These are phyloP conservation scores for Cyanoramphus novaezelandiae DNA, from an alignment of 2,113 vertebrate species.

Conservation along the genomic window DNA sequence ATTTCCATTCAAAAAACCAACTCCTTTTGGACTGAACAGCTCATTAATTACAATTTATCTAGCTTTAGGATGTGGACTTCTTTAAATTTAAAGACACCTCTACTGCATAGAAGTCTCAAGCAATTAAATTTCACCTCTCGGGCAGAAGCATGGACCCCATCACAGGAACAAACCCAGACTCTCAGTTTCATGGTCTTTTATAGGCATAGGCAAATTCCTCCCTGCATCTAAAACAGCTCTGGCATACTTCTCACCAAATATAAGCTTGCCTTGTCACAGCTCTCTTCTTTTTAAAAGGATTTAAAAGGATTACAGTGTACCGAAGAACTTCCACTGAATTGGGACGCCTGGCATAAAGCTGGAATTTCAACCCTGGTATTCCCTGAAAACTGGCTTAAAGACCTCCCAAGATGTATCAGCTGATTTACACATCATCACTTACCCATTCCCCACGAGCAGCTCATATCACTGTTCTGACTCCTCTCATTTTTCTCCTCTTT, in stretches of 20 bases:
- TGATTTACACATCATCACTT: constrained; percentile 1
- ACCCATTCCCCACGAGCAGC: constrained; percentile 97
- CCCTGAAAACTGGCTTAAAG: neutral
- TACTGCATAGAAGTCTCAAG: neutral
- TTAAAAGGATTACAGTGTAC: neutral
- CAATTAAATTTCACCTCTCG: neutral
- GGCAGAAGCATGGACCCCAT: neutral
- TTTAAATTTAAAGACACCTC: neutral
- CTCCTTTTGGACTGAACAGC: neutral
- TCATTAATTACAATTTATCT: neutral
- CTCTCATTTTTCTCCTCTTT: constrained; percentile 55
- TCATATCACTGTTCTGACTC: constrained; percentile 77
- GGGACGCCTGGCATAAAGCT: neutral
- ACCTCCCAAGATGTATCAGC: neutral
- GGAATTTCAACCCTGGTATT: neutral
- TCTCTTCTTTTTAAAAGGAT: neutral
- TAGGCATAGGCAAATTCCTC: neutral
- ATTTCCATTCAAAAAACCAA: neutral
- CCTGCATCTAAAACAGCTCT: neutral
- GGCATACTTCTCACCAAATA: neutral
- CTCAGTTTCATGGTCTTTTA: neutral
- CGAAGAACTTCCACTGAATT: neutral
- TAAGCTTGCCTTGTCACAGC: neutral
- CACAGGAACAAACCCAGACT: neutral
- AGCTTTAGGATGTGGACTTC: neutral